Percentiles rank a stretch among this genome's conserved stretches.
These are phyloP conservation scores for Andricus curvator DNA, from an alignment of 2,888 invertebrate genomes.

Conservation along the genomic window DNA sequence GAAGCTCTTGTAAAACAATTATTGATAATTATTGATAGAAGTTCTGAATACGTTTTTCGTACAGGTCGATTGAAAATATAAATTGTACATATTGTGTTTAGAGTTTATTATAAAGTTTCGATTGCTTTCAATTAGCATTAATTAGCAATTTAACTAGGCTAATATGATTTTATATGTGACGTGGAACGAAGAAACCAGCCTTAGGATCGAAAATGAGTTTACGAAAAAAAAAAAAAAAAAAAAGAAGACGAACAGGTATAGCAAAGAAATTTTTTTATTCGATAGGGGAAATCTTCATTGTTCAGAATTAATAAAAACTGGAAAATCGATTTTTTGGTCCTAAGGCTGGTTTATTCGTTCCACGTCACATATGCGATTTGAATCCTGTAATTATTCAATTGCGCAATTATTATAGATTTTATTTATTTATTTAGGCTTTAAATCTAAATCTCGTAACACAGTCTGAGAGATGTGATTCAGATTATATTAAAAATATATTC, in stretches of 20 bases:
- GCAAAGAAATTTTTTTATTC: too few relatives aligned
- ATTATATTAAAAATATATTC: constrained; percentile 2
- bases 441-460: background rate
- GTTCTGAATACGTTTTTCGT: background rate
- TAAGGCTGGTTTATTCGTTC: too few relatives aligned
- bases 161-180: background rate
- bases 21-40: background rate
- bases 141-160: background rate
- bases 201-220: too few relatives aligned
- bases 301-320: too few relatives aligned
- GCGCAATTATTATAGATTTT: background rate
- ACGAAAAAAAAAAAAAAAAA: too few relatives aligned
- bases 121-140: background rate
- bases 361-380: too few relatives aligned
- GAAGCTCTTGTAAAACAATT: background rate
- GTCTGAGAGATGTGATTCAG: background rate
- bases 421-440: background rate
- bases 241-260: too few relatives aligned
- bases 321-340: too few relatives aligned
- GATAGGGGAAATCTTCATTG: too few relatives aligned
- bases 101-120: background rate
- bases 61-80: background rate
- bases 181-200: too few relatives aligned
- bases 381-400: background rate
- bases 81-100: background rate